These are phyloP conservation scores for Galeruca laticollis DNA, from an alignment of 2,888 invertebrate genomes.

Conservation along the genomic window DNA sequence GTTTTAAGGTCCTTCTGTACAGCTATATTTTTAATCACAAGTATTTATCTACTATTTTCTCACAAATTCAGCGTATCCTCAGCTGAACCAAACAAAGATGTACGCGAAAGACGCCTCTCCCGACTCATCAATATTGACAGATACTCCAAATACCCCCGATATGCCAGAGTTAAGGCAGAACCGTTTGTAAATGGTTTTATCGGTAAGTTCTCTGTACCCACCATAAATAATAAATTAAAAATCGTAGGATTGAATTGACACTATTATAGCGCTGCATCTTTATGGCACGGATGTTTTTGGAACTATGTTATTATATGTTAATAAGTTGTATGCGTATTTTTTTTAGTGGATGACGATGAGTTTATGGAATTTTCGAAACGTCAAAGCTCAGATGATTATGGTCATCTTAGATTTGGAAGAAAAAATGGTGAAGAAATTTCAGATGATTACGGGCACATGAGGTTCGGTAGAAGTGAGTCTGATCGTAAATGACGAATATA, in stretches of 20 bases:
- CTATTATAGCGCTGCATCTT: neutral
- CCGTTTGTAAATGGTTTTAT: constrained; percentile 56
- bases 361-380: constrained; percentile 67
- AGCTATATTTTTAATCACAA: constrained; percentile 48
- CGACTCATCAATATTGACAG: constrained; percentile 51
- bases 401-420: constrained; percentile 73
- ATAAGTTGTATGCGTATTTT: constrained; percentile 29
- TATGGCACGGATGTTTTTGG: neutral
- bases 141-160: constrained; percentile 51
- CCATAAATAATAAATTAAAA: constrained; percentile 5
- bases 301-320: too few species aligned
- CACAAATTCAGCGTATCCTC: constrained; percentile 45
- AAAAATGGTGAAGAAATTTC: constrained; percentile 73
- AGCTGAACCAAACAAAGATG: constrained; percentile 42
- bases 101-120: constrained; percentile 45
- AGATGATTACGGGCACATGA: constrained; percentile 81
- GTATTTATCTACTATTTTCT: constrained; percentile 47
- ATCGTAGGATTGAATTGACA: neutral
- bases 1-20: constrained; percentile 44
- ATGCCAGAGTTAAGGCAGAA: constrained; percentile 55
- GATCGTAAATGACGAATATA: constrained; percentile 32
- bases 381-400: constrained; percentile 71
- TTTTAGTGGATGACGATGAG: constrained; percentile 66
- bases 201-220: constrained; percentile 48
- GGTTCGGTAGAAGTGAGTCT: constrained; percentile 75